Conservation (phyloP, 1,140 invertebrate genomes). For the Drosophila bifasciata region DNA sequence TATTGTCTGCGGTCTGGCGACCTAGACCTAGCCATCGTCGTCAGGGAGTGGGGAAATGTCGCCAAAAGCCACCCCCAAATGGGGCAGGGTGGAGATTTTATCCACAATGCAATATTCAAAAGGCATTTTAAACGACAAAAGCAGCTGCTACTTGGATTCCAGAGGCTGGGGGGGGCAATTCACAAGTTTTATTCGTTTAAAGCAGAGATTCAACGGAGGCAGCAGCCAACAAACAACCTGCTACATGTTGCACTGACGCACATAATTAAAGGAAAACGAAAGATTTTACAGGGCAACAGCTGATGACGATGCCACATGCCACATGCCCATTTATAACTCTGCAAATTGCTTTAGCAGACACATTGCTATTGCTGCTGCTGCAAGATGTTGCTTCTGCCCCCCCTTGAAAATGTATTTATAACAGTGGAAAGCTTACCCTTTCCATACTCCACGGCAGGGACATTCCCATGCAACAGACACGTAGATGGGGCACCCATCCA, state of each 20-base stretch:
- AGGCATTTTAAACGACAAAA: constrained; percentile 57
- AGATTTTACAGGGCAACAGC: constrained; percentile 45
- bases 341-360: constrained; percentile 69
- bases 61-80: constrained; percentile 48
- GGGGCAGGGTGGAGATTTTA: constrained; percentile 5
- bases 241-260: constrained; percentile 67
- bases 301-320: constrained; percentile 57
- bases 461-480: constrained; percentile 61
- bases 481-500: no score
- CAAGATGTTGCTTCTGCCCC: constrained; percentile 70
- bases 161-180: constrained; percentile 33
- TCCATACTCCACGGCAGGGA: constrained; percentile 31
- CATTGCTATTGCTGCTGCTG: constrained; percentile 38
- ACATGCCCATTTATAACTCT: constrained; percentile 62
- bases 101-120: constrained; percentile 66
- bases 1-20: constrained; percentile 79
- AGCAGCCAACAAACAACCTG: constrained; percentile 6
- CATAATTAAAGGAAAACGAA: constrained; percentile 56
- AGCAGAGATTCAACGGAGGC: constrained; percentile 31
- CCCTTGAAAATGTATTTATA: constrained; percentile 68
- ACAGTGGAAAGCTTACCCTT: constrained; percentile 44
- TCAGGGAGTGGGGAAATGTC: constrained; percentile 17
- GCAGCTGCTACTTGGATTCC: constrained; percentile 55
- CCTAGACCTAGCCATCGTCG: constrained; percentile 59
- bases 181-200: constrained; percentile 48